Base-by-base conservation (phyloP, 2,113 vertebrate species). In the Falcunculus frontatus region DNA sequence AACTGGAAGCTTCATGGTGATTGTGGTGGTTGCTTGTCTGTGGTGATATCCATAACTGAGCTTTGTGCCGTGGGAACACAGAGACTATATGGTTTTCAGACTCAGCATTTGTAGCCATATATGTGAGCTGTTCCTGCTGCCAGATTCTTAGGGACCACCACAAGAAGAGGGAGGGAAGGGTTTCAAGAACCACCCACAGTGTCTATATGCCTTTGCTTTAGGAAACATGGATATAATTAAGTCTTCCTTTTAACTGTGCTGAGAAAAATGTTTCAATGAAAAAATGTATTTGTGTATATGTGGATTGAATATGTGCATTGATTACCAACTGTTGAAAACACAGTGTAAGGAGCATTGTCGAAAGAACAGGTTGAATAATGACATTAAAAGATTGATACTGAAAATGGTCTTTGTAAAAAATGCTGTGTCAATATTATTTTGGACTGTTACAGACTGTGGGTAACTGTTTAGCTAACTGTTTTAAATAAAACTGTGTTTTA, bases 201-300 rank as follows among this genome's bases (percentile, higher is more conserved):
- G 96, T 92, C 86, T 97, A 90, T 96, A 95, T 95, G 95, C 60
- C 90, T 96, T 93, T 95, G 76, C 95, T 97, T 95, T 96, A 93
- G 69, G 64, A 93, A 95, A 68, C 56, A 13, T 97, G 96, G 96
- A 92, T 97, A 46, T 84, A 95, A 97, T 96, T 97, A 97, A 95
- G 80, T 55, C 46, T 93, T 49, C 65, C 90, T 93, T 92, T 96
- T 74, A 90, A 95, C 94, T 93, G 46, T 80, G 79, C 72, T 96
- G 95, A 96, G 95, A 96, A 94, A 87, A 95, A 87, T 70, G 72
- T 92, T 90, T 94, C 68, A 77, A 67, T 95, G 42, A 86, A 96
- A 87, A 95, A 76, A 65, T 50, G 5, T 68, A 72, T 81, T 68
- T 88, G 7, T 78, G 20, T 85, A 19, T 86, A 17, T 33, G 35